Conservation (phyloP, 2,113 vertebrate genomes). For the Oncorhynchus masou region DNA sequence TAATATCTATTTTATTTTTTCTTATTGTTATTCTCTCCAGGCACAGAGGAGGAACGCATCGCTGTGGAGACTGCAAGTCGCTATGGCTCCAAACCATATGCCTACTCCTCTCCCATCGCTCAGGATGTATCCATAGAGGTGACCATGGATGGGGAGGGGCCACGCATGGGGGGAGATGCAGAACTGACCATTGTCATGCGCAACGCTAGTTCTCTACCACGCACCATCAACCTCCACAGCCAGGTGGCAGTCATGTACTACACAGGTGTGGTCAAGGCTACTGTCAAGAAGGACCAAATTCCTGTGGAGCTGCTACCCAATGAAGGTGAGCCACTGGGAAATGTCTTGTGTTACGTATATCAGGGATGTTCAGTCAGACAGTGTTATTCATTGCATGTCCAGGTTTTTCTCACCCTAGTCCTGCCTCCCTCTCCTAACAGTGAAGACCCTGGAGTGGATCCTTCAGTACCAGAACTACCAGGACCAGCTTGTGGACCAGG, state of each 20-base stretch:
- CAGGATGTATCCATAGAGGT: constrained; percentile 74
- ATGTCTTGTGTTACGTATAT: not conserved
- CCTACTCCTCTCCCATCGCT: constrained; percentile 56
- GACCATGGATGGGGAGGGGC: constrained; percentile 73
- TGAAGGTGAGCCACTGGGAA: constrained; percentile 62
- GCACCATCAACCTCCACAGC: constrained; percentile 71
- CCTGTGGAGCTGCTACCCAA: constrained; percentile 61
- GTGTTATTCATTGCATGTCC: constrained; percentile 4
- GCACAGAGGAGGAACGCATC: constrained; percentile 77
- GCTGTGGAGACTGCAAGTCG: constrained; percentile 83
- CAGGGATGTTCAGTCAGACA: not conserved
- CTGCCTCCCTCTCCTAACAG: constrained; percentile 61
- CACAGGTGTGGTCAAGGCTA: constrained; percentile 79
- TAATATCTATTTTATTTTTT: constrained; percentile 30
- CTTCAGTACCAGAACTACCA: constrained; percentile 77
- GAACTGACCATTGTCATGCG: constrained; percentile 62
- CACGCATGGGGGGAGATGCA: constrained; percentile 76
- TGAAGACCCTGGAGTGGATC: constrained; percentile 67
- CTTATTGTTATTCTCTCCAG: constrained; percentile 43
- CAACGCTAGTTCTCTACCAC: constrained; percentile 70
- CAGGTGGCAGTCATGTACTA: constrained; percentile 82
- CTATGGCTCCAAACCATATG: constrained; percentile 79
- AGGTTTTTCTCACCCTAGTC: constrained; percentile 60
- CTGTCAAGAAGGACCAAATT: constrained; percentile 71
- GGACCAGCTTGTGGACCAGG: constrained; percentile 82